Evolutionary conservation across 1,140 invertebrate genomes (phyloP), one percentile per base, ranked within the genome.

Genomic region (Papilio helenus): DNA sequence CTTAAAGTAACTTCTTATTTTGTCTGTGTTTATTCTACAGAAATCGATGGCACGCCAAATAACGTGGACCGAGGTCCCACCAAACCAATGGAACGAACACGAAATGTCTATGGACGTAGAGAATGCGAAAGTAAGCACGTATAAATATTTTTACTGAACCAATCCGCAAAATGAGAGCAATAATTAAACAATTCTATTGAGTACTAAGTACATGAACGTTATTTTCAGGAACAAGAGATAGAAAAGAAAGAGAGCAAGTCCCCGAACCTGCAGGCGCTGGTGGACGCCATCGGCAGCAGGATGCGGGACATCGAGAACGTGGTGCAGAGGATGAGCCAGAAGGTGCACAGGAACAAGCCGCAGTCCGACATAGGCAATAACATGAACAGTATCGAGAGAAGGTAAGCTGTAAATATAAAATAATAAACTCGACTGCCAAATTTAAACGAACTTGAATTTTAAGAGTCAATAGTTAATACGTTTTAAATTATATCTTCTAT

Each of bases 281-380:
- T 92, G 2, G 90, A 92, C 71, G 91, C 91, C 16, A 92, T 91
- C 72, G 90, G 89, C 0, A 90, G 83, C 73, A 84, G 90, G n/a
- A 92, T 92, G 91, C 79, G 89, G 3, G 90, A 91, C 77, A 92
- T 90, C 14, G 89, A 92, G 68, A 88, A 77, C 18, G 90, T 92
- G 2, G 90, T 92, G 1, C 90, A 92, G 83, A 84, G 81, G 73
- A 90, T 92, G 90, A 92, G 86, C 65, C 87, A 90, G n/a, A 92
- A 92, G 72, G 89, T 92, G 0, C 88, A 90, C 26, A 83, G 83
- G 10, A 79, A 55, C 3, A 83, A 83, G 3, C 79, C 83, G 2
- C 79, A 68, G 14, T 71, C 65, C 2, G 71, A 74, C 0, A 14
- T 76, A 0, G 29, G 80, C 1, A 58, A 49, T 7, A 72, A 79